Conservation (phyloP, 1,140 invertebrate genomes). For the Hylaeus anthracinus region DNA sequence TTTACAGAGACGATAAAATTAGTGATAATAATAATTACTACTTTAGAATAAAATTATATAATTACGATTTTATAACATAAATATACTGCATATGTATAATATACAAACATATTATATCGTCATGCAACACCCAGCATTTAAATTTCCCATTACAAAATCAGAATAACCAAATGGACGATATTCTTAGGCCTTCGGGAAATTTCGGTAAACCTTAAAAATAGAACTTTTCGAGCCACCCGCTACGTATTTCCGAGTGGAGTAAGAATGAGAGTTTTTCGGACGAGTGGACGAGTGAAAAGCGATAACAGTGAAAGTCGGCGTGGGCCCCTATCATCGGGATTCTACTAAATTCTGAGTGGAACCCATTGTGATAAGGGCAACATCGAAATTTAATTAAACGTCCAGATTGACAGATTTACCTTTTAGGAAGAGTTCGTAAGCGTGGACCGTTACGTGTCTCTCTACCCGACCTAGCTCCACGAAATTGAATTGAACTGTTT, state of each 20-base stretch:
- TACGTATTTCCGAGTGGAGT: too few relatives aligned
- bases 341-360: slow-evolving; percentile 45
- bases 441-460: slow-evolving; percentile 51
- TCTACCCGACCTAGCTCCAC: slow-evolving; percentile 11
- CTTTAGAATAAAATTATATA: too few relatives aligned
- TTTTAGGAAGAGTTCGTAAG: slow-evolving; percentile 46
- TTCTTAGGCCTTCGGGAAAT: too few relatives aligned
- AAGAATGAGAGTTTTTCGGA: neutral
- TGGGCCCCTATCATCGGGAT: slow-evolving; percentile 26
- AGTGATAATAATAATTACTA: too few relatives aligned
- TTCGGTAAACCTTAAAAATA: too few relatives aligned
- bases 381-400: slow-evolving; percentile 69
- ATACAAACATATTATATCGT: too few relatives aligned
- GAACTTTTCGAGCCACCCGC: neutral
- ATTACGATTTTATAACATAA: too few relatives aligned
- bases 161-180: too few relatives aligned
- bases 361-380: slow-evolving; percentile 58
- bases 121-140: too few relatives aligned
- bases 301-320: slow-evolving; percentile 54
- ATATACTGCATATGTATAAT: too few relatives aligned
- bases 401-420: slow-evolving; percentile 44
- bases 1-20: too few relatives aligned
- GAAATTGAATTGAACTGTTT: neutral
- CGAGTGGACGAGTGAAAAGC: neutral
- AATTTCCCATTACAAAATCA: too few relatives aligned